Percentiles rank a stretch among this genome's conserved stretches.
phyloP scores from a whole-genome alignment of 2,888 invertebrate genomes.

The Heliconius sara region DNA sequence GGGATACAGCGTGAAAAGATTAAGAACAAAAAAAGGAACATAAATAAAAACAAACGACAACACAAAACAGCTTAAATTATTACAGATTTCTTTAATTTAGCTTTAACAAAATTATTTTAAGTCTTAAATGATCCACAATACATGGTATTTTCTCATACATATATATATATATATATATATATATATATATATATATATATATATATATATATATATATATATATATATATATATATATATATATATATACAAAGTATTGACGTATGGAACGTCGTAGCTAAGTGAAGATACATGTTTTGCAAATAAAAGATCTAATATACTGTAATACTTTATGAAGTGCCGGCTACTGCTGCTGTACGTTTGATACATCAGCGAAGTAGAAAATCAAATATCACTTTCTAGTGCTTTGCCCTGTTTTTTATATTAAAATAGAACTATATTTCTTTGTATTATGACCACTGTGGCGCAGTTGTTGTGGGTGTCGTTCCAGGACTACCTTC shows the following conservation, averaged over 20 bases:
- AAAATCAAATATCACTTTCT: slow-evolving; percentile 2
- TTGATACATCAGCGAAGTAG: neutral
- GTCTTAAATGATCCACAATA: too few species aligned
- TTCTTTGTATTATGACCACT: neutral
- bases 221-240: neutral
- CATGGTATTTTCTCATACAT: too few species aligned
- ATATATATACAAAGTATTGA: slow-evolving; percentile 3
- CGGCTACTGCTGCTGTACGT: neutral
- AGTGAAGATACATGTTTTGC: slow-evolving; percentile 25
- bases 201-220: neutral
- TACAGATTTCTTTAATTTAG: too few species aligned
- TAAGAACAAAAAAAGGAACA: neutral
- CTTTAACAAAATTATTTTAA: too few species aligned
- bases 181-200: neutral
- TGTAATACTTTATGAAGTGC: slow-evolving; percentile 18
- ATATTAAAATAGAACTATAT: neutral
- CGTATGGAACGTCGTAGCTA: slow-evolving; percentile 9
- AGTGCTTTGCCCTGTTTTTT: neutral
- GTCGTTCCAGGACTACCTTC: neutral
- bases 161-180: neutral
- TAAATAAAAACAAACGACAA: neutral
- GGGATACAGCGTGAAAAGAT: too few species aligned
- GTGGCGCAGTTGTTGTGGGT: neutral
- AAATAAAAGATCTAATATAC: slow-evolving; percentile 26
- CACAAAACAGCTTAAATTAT: neutral